Conservation (phyloP, 2,113 vertebrate species). For the Prionailurus viverrinus region DNA sequence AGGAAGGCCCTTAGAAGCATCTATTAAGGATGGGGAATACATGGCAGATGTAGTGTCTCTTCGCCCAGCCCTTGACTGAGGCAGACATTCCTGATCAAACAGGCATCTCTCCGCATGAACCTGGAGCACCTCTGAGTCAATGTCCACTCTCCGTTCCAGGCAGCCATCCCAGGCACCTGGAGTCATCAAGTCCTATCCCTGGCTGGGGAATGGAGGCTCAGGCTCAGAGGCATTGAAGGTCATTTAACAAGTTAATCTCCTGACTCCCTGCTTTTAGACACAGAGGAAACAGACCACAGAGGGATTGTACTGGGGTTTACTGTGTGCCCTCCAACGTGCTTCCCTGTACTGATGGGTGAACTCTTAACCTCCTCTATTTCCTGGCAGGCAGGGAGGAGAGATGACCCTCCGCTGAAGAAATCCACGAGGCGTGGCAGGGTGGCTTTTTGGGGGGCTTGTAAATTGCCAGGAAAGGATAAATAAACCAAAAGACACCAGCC, state of each 20-base stretch:
- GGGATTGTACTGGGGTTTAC: not conserved
- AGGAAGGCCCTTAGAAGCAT: not conserved
- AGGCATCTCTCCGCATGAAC: not conserved
- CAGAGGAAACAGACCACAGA: not conserved
- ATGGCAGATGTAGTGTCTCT: fast-evolving
- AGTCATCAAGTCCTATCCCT: not conserved
- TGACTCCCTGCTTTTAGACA: not conserved
- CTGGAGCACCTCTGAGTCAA: not conserved
- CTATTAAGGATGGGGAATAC: not conserved
- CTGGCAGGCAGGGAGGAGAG: not conserved
- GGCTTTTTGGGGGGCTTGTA: not conserved
- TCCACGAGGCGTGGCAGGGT: not conserved
- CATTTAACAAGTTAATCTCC: not conserved
- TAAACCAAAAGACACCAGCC: not conserved
- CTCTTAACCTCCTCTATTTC: not conserved
- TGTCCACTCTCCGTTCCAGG: not conserved
- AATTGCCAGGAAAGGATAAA: constrained; percentile 54
- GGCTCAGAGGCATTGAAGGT: not conserved
- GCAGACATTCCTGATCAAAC: not conserved
- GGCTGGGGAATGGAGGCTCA: not conserved
- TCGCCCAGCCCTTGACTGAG: not conserved
- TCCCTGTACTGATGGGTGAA: not conserved
- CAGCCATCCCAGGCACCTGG: not conserved
- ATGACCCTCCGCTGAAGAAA: not conserved
- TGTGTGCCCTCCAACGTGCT: not conserved